Conservation (phyloP, 2,888 invertebrate genomes). For the Lysandra bellargus region DNA sequence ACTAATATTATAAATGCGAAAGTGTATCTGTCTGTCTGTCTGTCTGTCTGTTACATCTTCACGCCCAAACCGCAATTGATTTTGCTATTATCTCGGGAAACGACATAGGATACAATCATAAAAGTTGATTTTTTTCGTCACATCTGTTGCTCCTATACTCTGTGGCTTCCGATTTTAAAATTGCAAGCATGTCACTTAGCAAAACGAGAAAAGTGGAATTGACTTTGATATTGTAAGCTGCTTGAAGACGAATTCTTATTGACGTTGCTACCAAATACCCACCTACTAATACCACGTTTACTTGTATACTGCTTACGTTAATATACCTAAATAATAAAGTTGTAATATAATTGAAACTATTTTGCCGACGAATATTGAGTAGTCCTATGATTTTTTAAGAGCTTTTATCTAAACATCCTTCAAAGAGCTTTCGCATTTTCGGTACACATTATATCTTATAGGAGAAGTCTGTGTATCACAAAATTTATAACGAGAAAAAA, state of each 20-base stretch:
- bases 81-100: no score
- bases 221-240: constrained; percentile 6
- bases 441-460: background rate
- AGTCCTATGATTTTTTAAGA: no score
- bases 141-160: background rate
- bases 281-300: background rate
- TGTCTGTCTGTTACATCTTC: no score
- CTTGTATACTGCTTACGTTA: background rate
- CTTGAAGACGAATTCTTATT: constrained; percentile 3
- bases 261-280: background rate
- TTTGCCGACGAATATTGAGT: no score
- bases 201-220: constrained; percentile 25
- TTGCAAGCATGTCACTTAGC: constrained; percentile 24
- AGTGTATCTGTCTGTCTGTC: no score
- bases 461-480: background rate
- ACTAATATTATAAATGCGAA: no score
- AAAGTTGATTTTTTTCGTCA: background rate
- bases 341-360: no score
- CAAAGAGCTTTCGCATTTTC: background rate
- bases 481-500: background rate
- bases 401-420: background rate
- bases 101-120: background rate
- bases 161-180: constrained; percentile 6
- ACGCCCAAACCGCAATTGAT: no score
- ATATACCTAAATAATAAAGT: no score